Base-by-base conservation (phyloP, 2,113 vertebrate genomes). In the Psettodes erumei region DNA sequence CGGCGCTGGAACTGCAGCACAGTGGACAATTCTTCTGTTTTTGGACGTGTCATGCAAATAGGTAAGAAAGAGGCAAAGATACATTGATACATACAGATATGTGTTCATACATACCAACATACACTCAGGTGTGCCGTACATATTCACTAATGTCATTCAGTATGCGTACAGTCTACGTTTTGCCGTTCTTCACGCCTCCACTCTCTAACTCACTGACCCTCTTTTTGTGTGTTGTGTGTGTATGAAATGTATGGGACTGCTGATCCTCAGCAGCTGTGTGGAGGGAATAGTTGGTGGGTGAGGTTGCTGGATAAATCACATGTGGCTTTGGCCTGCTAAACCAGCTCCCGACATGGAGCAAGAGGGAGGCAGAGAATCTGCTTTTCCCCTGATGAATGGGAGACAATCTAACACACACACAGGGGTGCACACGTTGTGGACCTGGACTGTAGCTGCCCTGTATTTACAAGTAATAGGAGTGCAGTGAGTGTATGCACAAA, bases 1-100 rank as follows among this genome's bases (percentile, higher is more conserved):
- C 93, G 98, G 65, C 93, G 98, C 30, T 99, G 98, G 98, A 99
- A 99, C 94, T 99, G 98, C 93, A 99, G 96, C 94, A 98, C 98
- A 0, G 98, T 99, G 94, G 97, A 98, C 88, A 96, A 98, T 89
- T 93, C 94, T 0, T 98, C 97, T 0, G 98, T 99, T 42, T 99
- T 99, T 0, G 98, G 98, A 21, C 92, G 96, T 48, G 96, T 99
- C 77, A 96, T 99, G 95, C 97, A 97, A 88, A 99, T 97, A 90
- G 96, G 96, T 98, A 88, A 93, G 94, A 60, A 65, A 48, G n/a
- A 1, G n/a, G 8, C 8, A 1, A 32, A 33, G 4, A 21, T 51
- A 38, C 5, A n/a, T 42, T 43, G 48, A 55, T 3, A 2, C 11
- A 13, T 7, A 47, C 18, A 21, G 18, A 11, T 30, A 37, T 33